Conservation (phyloP, 2,888 invertebrate genomes). For the Plutella xylostella region DNA sequence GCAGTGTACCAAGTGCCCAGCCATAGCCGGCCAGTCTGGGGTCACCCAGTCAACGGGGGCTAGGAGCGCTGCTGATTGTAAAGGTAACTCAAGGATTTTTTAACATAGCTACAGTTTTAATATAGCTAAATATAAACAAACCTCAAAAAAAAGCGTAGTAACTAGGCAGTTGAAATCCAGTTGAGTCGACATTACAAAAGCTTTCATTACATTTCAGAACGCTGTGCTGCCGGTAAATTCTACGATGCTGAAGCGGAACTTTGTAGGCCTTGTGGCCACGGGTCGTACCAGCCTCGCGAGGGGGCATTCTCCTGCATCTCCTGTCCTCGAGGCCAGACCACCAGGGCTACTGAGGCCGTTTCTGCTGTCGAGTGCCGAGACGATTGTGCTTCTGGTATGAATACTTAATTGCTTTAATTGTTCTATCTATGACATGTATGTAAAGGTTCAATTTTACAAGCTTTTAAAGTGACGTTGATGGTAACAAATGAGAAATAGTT, state of each 20-base stretch:
- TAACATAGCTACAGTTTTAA: too few species aligned
- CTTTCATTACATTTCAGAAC: slow-evolving; percentile 62
- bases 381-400: slow-evolving; percentile 80
- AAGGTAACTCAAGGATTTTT: slow-evolving; percentile 59
- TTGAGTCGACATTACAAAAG: too few species aligned
- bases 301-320: slow-evolving; percentile 90
- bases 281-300: slow-evolving; percentile 91
- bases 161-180: too few species aligned
- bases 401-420: too few species aligned
- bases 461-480: too few species aligned
- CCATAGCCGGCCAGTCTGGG: slow-evolving; percentile 89
- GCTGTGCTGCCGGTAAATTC: slow-evolving; percentile 94
- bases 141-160: too few species aligned
- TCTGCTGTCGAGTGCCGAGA: slow-evolving; percentile 90
- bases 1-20: slow-evolving; percentile 90
- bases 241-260: slow-evolving; percentile 90
- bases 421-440: too few species aligned
- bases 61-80: slow-evolving; percentile 89
- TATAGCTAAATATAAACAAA: too few species aligned
- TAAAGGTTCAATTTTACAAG: too few species aligned
- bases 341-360: slow-evolving; percentile 89
- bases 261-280: slow-evolving; percentile 93
- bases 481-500: too few species aligned
- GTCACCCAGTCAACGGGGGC: slow-evolving; percentile 91
- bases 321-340: slow-evolving; percentile 93